phyloP scores from a whole-genome alignment of 2,113 vertebrate species.

The Grammomys surdaster region DNA sequence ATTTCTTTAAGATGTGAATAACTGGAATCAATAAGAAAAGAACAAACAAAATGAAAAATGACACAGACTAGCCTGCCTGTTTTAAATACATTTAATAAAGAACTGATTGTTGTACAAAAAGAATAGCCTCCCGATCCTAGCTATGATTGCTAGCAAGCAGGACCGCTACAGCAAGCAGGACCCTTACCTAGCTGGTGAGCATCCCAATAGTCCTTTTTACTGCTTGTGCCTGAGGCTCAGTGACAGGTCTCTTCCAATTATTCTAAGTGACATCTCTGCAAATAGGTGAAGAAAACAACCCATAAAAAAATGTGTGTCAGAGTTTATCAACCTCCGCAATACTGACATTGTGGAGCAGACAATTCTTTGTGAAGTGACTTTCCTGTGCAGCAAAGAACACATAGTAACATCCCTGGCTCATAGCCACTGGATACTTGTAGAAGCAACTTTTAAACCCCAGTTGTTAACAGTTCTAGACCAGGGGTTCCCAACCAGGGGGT shows the following conservation, averaged over 20 bases:
- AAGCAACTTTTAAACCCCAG: not conserved
- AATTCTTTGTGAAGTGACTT: not conserved
- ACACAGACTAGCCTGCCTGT: not conserved
- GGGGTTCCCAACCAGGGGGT: not conserved
- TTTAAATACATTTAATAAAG: constrained; percentile 41
- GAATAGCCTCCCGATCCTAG: not conserved
- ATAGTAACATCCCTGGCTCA: not conserved
- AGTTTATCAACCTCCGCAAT: not conserved
- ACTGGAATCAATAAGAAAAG: not conserved
- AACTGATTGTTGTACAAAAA: not conserved
- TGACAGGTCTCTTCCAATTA: not conserved
- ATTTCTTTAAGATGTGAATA: constrained; percentile 25
- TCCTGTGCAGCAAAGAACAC: not conserved
- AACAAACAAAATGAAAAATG: not conserved
- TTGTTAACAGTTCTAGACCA: not conserved
- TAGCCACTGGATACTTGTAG: not conserved
- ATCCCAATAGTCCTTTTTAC: not conserved
- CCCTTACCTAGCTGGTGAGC: not conserved
- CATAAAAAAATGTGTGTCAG: not conserved
- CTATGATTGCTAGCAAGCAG: not conserved
- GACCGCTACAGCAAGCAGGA: not conserved
- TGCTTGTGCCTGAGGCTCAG: not conserved
- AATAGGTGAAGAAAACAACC: not conserved
- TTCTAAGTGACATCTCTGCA: not conserved
- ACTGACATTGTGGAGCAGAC: not conserved